Conservation (phyloP, 2,113 vertebrate species). For the Zapus hudsonius region DNA sequence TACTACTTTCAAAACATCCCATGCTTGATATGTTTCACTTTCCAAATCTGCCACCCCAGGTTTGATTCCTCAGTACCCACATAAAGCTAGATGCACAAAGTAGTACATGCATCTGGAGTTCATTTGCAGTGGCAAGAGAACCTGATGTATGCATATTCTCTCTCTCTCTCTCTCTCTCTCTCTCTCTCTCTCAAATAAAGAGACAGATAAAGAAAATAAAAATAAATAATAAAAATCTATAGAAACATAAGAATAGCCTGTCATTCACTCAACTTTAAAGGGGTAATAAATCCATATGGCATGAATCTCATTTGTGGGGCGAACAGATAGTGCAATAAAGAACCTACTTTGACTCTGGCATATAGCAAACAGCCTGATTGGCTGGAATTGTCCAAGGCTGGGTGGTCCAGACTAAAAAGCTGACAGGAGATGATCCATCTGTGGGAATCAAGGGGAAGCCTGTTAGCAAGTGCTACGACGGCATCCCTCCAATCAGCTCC, state of each 20-base stretch:
- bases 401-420: constrained; percentile 95
- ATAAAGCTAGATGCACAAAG: too few species aligned
- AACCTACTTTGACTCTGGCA: constrained; percentile 93
- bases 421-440: constrained; percentile 85
- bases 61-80: too few species aligned
- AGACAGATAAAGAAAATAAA: background rate
- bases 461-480: background rate
- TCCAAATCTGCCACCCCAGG: background rate
- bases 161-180: too few species aligned
- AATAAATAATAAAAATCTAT: background rate
- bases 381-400: constrained; percentile 98
- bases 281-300: background rate
- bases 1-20: constrained; percentile 7
- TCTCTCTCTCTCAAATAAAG: background rate
- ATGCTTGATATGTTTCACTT: background rate
- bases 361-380: constrained; percentile 96
- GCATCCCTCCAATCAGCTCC: background rate
- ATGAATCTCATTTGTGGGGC: background rate
- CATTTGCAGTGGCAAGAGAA: too few species aligned
- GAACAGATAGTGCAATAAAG: background rate
- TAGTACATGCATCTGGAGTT: too few species aligned
- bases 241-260: background rate
- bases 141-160: too few species aligned
- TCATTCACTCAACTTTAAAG: constrained; percentile 10
- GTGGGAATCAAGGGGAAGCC: constrained; percentile 32